Evolutionary conservation across 2,888 invertebrate species (phyloP).

Genomic region (Atethmia centrago): DNA sequence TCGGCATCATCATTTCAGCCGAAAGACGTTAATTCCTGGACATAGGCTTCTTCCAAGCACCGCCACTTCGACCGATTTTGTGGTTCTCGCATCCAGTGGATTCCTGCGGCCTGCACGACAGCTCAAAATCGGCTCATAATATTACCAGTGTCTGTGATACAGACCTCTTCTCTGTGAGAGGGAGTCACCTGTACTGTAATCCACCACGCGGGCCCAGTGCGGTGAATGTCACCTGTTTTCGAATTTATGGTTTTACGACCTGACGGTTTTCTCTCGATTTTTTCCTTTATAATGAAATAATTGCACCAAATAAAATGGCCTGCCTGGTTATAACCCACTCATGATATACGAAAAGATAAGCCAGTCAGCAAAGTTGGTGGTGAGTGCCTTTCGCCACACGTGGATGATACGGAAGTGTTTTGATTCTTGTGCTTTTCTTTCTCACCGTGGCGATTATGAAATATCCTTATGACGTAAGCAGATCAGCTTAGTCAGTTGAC

Average conservation of each 20-base stretch:
- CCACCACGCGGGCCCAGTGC: neutral
- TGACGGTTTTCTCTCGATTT: neutral
- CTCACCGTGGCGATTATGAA: neutral
- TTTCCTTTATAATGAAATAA: neutral
- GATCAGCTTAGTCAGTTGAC: neutral
- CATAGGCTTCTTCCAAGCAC: neutral
- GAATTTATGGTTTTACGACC: neutral
- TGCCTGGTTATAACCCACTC: neutral
- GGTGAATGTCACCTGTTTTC: neutral
- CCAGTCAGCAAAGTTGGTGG: neutral
- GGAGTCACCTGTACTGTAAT: neutral
- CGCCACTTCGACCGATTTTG: neutral
- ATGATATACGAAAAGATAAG: neutral
- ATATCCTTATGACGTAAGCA: slow-evolving; percentile 1
- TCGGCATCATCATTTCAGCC: neutral
- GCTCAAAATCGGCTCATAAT: neutral
- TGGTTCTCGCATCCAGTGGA: neutral
- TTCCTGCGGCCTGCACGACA: neutral
- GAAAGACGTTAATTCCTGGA: neutral
- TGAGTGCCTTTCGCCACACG: neutral
- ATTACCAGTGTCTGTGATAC: no score
- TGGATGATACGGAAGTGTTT: neutral
- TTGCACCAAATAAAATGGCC: neutral
- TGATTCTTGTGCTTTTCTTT: neutral
- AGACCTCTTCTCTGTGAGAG: neutral